phyloP scores from a whole-genome alignment of 1,140 invertebrate genomes.

The Mercenaria mercenaria region DNA sequence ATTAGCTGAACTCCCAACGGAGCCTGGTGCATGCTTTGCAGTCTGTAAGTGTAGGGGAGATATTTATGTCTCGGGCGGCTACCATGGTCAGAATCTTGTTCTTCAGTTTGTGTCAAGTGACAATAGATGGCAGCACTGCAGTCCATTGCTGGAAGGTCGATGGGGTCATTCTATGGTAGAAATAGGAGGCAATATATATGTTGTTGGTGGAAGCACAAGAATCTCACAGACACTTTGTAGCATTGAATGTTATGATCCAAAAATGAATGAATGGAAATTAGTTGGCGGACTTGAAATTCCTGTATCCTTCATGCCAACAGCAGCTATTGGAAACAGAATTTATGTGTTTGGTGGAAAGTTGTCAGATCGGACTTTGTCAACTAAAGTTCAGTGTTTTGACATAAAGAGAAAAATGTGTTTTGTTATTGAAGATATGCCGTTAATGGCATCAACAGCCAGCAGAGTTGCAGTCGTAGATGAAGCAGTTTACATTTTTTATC shows the following conservation, averaged over 20 bases:
- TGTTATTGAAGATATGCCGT: constrained; percentile 53
- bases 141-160: constrained; percentile 36
- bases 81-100: constrained; percentile 51
- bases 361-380: constrained; percentile 32
- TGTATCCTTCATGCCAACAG: constrained; percentile 62
- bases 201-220: constrained; percentile 45
- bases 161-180: constrained; percentile 61
- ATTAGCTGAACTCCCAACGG: constrained; percentile 45
- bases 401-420: constrained; percentile 30
- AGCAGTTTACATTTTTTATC: constrained; percentile 62
- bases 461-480: constrained; percentile 50
- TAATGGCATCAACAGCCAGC: constrained; percentile 41
- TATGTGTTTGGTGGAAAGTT: constrained; percentile 61
- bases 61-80: constrained; percentile 58
- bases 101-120: constrained; percentile 40
- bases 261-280: constrained; percentile 34
- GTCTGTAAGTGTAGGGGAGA: constrained; percentile 29
- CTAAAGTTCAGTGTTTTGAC: constrained; percentile 63
- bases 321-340: constrained; percentile 59
- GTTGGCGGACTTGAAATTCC: constrained; percentile 45
- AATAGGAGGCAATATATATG: constrained; percentile 34
- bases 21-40: constrained; percentile 66
- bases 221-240: constrained; percentile 43
- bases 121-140: constrained; percentile 61
- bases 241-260: constrained; percentile 57